Percentiles rank a stretch among this genome's conserved stretches.
phyloP scores from a whole-genome alignment of 2,113 vertebrate species.

The Chauna torquata region DNA sequence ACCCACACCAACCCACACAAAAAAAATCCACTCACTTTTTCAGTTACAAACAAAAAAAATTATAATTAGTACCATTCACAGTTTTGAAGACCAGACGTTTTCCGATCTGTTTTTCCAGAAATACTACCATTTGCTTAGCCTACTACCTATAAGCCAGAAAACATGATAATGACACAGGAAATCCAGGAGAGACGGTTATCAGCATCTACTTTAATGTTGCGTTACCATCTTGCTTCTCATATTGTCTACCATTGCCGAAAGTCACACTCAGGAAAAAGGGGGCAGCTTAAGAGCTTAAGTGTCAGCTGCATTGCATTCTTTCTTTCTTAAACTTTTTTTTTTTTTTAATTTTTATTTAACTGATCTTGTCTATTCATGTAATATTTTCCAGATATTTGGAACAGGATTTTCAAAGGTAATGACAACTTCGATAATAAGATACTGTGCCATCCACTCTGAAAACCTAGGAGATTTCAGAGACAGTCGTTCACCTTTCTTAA shows the following conservation, averaged over 20 bases:
- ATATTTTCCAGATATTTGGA: not conserved
- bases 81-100: not conserved
- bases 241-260: not conserved
- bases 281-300: not conserved
- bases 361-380: not conserved
- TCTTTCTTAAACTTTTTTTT: not conserved
- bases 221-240: not conserved
- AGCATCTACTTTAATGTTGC: not conserved
- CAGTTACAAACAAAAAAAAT: not conserved
- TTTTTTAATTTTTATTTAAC: not conserved
- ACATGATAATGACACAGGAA: not conserved
- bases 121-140: not conserved
- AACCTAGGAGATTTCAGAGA: not conserved
- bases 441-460: not conserved
- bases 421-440: not conserved
- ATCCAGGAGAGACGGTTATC: not conserved
- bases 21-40: not conserved
- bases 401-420: not conserved
- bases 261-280: not conserved
- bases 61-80: not conserved
- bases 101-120: not conserved
- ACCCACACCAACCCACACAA: not conserved
- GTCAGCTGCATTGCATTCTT: not conserved
- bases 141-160: not conserved
- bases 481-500: not conserved